phyloP scores from a whole-genome alignment of 2,888 invertebrate species.

The Hedychridium roseum region DNA sequence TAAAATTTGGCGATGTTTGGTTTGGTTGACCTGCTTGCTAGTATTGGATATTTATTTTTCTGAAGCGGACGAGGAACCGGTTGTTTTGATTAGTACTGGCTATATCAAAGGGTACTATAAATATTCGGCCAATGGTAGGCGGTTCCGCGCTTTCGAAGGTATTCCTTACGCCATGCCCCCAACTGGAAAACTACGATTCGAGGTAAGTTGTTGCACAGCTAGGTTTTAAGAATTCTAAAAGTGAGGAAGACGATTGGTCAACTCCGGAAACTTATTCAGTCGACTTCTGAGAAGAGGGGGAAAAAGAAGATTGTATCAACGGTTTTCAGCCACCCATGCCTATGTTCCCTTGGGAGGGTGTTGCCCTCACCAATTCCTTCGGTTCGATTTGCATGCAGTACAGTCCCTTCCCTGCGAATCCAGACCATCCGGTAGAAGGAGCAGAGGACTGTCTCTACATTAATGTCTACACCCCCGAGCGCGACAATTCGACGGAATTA shows the following conservation, averaged over 20 bases:
- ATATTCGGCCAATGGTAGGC: conserved; percentile 31
- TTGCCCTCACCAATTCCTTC: conserved; percentile 24
- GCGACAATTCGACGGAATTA: conserved; percentile 10
- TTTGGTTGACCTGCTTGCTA: too few species aligned
- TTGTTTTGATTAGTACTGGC: conserved; percentile 1
- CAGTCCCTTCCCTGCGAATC: conserved; percentile 18
- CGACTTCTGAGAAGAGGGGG: too few species aligned
- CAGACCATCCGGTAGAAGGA: conserved; percentile 26
- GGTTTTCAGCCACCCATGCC: conserved; percentile 25
- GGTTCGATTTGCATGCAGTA: conserved; percentile 31
- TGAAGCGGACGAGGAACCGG: not conserved
- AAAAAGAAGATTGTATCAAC: too few species aligned
- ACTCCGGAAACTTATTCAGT: too few species aligned
- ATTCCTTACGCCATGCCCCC: conserved; percentile 45
- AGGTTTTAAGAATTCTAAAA: too few species aligned
- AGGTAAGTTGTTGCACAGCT: too few species aligned
- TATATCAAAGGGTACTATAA: conserved; percentile 37
- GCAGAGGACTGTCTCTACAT: conserved; percentile 36
- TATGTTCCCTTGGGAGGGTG: conserved; percentile 26
- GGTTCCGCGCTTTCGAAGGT: conserved; percentile 39
- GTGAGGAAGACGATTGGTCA: too few species aligned
- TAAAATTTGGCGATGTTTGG: too few species aligned
- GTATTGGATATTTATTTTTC: not conserved
- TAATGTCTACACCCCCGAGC: conserved; percentile 30
- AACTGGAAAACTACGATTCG: conserved; percentile 36